Base-by-base conservation (phyloP, 2,888 invertebrate genomes). In the Entomobrya proxima region DNA sequence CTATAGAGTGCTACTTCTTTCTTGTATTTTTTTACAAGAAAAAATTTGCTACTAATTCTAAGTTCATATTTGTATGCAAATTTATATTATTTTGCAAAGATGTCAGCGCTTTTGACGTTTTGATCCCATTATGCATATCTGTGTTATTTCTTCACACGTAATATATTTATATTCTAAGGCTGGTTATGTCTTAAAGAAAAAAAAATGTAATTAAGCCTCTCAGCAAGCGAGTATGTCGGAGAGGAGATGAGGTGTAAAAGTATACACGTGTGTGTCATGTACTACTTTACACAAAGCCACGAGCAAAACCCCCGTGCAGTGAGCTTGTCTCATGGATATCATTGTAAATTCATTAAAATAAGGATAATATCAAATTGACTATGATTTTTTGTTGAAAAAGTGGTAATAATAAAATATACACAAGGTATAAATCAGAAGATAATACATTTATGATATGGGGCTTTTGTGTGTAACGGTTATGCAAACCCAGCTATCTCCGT, bases 261-360 rank as follows among this genome's bases (percentile, higher is more conserved):
- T 69, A 44, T 61, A 52, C n/a, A 52, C 9, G n/a, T n/a, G n/a
- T 52, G 52, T 52, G 21, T 44, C 44, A 44, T 9, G 13, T n/a
- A 44, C 44, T 55, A 18, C 55, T n/a, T n/a, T n/a, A n/a, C 2
- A 55, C 55, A 9, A n/a, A n/a, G 21, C 55, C 61, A 37, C 9
- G 18, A 2, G 27, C 40, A 15, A 24, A 69, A 15, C 7, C 9
- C 44, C 7, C 44, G 15, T 11, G 44, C 40, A 27, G 69, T 47
- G 40, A 0, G 55, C 32, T 55, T 78, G 78, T 78, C 78, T 64
- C 78, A 78, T 78, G 78, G 78, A 78, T 78, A 78, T 78, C 78
- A 78, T 58, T 44, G 27, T 78, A 78, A 78, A 78, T 78, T 78
- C 78, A 78, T 78, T 78, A 78, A 78, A 61, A 21, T 27, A 37